These are phyloP conservation scores for Ciconia boyciana DNA, from an alignment of 2,113 vertebrate genomes.

Conservation along the genomic window DNA sequence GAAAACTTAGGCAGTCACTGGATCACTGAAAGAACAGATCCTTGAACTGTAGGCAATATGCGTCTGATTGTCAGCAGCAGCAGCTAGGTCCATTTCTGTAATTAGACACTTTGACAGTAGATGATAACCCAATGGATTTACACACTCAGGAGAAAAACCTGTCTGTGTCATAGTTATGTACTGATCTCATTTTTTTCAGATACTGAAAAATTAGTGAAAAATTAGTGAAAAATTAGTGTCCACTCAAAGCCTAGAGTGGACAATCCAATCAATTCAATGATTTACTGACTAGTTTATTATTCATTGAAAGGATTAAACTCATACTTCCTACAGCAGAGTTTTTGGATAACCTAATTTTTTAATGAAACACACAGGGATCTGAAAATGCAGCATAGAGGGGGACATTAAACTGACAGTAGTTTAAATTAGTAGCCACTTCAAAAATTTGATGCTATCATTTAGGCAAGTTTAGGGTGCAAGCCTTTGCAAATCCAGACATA, in stretches of 20 bases:
- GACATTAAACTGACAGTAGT: not conserved
- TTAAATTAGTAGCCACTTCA: not conserved
- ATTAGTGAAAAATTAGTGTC: too few relatives aligned
- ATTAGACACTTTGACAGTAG: not conserved
- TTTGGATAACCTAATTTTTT: not conserved
- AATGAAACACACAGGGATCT: not conserved
- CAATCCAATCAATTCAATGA: not conserved
- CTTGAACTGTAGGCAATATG: not conserved
- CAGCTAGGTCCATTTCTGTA: not conserved
- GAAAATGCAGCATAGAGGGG: not conserved
- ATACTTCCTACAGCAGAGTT: not conserved
- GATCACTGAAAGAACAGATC: not conserved
- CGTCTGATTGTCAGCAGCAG: not conserved
- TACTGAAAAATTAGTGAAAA: not conserved
- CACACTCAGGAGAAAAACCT: not conserved
- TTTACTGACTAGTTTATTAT: not conserved
- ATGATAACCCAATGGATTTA: not conserved
- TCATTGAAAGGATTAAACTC: not conserved
- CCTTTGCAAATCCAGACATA: not conserved
- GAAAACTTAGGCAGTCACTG: not conserved
- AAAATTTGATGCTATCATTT: not conserved
- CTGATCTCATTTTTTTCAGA: not conserved
- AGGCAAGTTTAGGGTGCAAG: not conserved
- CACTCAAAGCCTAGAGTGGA: not conserved
- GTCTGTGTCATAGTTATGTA: not conserved